These are phyloP conservation scores for Triplophysa tibetana DNA, from an alignment of 2,113 vertebrate genomes.

Conservation along the genomic window DNA sequence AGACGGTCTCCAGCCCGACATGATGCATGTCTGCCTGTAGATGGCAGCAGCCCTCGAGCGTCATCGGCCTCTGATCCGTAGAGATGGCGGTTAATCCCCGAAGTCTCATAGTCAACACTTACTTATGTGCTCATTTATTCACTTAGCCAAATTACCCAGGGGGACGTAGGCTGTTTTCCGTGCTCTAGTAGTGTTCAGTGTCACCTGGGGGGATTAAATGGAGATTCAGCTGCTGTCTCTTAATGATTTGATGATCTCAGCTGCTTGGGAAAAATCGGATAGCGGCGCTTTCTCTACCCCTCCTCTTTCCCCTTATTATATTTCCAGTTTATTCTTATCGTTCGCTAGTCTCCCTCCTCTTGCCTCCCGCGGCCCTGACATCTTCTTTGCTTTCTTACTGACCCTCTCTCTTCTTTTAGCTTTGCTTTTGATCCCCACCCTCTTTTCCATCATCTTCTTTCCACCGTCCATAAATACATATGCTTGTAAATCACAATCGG, in stretches of 20 bases:
- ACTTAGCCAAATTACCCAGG: conserved; percentile 60
- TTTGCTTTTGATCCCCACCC: background rate
- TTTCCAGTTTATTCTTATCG: conserved; percentile 42
- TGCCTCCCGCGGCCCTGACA: conserved; percentile 17
- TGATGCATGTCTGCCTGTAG: conserved; percentile 56
- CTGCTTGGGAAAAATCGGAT: conserved; percentile 38
- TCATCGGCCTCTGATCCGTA: conserved; percentile 15
- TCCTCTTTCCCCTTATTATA: conserved; percentile 26
- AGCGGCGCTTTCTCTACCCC: conserved; percentile 29
- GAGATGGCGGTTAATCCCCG: conserved; percentile 47
- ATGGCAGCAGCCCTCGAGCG: conserved; percentile 55
- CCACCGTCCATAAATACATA: conserved; percentile 1
- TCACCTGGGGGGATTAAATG: conserved; percentile 54
- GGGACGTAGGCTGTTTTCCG: conserved; percentile 47
- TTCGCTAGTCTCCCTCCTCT: conserved; percentile 21
- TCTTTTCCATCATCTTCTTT: conserved; percentile 3
- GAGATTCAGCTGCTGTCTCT: conserved; percentile 53
- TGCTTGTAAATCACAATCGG: background rate
- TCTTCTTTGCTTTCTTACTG: background rate
- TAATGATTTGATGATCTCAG: conserved; percentile 58
- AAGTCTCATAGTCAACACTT: conserved; percentile 53
- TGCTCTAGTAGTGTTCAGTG: conserved; percentile 49
- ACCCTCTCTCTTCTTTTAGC: conserved; percentile 17
- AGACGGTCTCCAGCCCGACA: background rate
- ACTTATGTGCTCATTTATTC: conserved; percentile 61